Percentiles rank a stretch among this genome's conserved stretches.
These are phyloP conservation scores for Dendroctonus ponderosae DNA, from an alignment of 1,140 invertebrate species.

Conservation along the genomic window DNA sequence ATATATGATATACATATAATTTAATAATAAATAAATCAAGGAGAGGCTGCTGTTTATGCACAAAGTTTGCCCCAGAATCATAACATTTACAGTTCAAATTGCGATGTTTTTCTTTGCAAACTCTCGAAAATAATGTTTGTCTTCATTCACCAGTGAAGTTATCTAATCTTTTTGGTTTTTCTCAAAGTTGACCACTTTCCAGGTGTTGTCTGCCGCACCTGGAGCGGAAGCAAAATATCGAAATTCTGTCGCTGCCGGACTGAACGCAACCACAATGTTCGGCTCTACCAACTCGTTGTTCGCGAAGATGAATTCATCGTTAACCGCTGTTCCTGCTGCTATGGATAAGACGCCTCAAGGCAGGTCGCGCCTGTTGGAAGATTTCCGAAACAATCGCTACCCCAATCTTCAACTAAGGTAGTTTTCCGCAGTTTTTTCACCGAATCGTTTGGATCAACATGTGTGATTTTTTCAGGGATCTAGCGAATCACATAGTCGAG, in stretches of 20 bases:
- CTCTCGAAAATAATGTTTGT: too few relatives aligned
- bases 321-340: slow-evolving; percentile 42
- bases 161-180: neutral
- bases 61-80: too few relatives aligned
- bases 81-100: too few relatives aligned
- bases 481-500: slow-evolving; percentile 93
- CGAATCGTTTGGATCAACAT: neutral
- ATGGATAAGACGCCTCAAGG: slow-evolving; percentile 68
- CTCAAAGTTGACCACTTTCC: neutral
- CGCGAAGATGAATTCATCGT: slow-evolving; percentile 62
- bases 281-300: slow-evolving; percentile 77
- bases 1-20: too few relatives aligned
- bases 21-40: too few relatives aligned
- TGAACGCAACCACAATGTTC: slow-evolving; percentile 75
- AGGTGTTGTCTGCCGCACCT: slow-evolving; percentile 77
- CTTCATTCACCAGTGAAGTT: too few relatives aligned
- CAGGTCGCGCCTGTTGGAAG: slow-evolving; percentile 88
- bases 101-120: too few relatives aligned
- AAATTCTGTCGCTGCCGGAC: slow-evolving; percentile 66
- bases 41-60: too few relatives aligned
- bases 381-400: slow-evolving; percentile 85
- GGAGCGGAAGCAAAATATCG: slow-evolving; percentile 89
- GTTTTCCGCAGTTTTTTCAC: slow-evolving; percentile 2
- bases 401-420: slow-evolving; percentile 86
- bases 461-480: slow-evolving; percentile 57